Evolutionary conservation across 2,113 vertebrate genomes (phyloP).

Genomic region (Rhombomys opimus): DNA sequence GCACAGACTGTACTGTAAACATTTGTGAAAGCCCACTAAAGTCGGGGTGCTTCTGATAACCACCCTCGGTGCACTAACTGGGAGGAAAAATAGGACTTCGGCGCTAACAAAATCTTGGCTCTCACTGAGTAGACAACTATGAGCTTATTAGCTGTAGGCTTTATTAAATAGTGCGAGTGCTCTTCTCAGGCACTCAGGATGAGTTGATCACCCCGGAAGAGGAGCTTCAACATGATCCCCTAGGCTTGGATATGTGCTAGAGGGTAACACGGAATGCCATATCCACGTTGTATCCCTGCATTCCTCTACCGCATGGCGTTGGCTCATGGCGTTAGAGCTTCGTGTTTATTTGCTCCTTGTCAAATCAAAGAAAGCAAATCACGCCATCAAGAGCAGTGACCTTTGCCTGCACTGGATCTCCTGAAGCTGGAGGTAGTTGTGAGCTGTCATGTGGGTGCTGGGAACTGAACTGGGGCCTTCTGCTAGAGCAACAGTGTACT

Average conservation of each 20-base stretch:
- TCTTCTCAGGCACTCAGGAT: not conserved
- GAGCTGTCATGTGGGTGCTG: not conserved
- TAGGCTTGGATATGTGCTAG: not conserved
- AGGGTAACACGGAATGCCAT: not conserved
- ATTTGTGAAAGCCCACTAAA: not conserved
- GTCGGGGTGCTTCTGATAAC: not conserved
- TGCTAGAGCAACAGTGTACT: not conserved
- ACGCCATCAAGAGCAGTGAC: rapidly evolving
- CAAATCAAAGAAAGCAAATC: not conserved
- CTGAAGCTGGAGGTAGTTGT: not conserved
- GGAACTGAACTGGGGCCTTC: not conserved
- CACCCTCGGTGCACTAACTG: not conserved
- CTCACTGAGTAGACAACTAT: not conserved
- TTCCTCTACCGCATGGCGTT: not conserved
- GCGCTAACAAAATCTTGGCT: not conserved
- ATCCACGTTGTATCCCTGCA: not conserved
- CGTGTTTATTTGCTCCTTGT: not conserved
- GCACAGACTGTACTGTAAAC: rapidly evolving
- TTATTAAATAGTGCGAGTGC: not conserved
- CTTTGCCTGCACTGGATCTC: not conserved
- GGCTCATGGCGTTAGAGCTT: not conserved
- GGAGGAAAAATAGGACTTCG: not conserved
- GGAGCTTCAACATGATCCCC: not conserved
- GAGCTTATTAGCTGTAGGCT: not conserved
- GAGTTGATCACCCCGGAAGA: not conserved